phyloP scores from a whole-genome alignment of 2,888 invertebrate species.

The Orchesellides sinensis region DNA sequence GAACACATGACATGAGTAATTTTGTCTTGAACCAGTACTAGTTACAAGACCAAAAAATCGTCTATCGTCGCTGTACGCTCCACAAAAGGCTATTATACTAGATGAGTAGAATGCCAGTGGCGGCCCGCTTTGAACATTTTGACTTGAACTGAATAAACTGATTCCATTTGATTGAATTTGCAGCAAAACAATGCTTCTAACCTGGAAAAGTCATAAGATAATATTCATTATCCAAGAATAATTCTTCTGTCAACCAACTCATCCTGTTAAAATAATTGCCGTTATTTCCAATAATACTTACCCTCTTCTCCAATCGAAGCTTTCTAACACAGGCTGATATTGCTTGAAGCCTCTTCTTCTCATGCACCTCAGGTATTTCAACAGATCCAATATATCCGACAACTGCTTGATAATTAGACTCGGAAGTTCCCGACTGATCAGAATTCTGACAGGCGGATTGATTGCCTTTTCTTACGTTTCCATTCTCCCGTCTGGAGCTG shows the following conservation, averaged over 20 bases:
- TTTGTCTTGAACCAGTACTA: constrained; percentile 80
- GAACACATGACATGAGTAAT: constrained; percentile 91
- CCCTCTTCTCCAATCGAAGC: constrained; percentile 91
- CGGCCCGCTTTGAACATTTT: constrained; percentile 72
- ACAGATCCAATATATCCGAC: constrained; percentile 97
- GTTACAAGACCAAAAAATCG: constrained; percentile 96
- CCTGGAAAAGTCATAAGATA: constrained; percentile 59
- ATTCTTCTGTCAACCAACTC: background rate
- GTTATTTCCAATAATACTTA: constrained; percentile 75
- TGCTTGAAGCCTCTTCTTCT: constrained; percentile 83
- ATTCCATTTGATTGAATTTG: constrained; percentile 73
- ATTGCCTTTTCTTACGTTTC: constrained; percentile 64
- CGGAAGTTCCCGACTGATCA: constrained; percentile 19
- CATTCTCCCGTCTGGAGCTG: constrained; percentile 63
- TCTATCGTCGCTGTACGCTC: constrained; percentile 92
- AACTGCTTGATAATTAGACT: constrained; percentile 82
- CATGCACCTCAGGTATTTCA: constrained; percentile 88
- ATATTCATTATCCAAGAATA: background rate
- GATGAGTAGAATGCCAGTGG: constrained; percentile 74
- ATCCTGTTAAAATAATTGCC: background rate
- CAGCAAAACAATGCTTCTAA: constrained; percentile 73
- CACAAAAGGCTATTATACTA: constrained; percentile 86
- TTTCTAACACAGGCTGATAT: constrained; percentile 87
- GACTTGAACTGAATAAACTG: constrained; percentile 73
- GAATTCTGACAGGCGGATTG: constrained; percentile 31